Percentiles rank a stretch among this genome's conserved stretches.
phyloP scores from a whole-genome alignment of 2,113 vertebrate genomes.

The Irena cyanogastra region DNA sequence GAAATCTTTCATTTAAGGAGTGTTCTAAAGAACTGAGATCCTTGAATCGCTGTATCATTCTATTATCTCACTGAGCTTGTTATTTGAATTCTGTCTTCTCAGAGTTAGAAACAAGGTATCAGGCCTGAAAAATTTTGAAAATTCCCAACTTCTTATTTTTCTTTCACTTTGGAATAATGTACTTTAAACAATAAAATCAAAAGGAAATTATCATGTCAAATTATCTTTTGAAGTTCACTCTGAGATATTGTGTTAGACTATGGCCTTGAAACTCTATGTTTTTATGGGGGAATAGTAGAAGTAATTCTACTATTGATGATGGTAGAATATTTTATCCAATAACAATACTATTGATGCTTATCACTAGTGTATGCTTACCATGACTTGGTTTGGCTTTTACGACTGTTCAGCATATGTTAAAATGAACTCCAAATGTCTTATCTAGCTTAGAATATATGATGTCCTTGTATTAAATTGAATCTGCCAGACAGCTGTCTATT shows the following conservation, averaged over 20 bases:
- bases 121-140: conserved; percentile 1
- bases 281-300: conserved; percentile 36
- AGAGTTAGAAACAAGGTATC: conserved; percentile 32
- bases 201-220: not conserved
- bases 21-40: conserved; percentile 16
- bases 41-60: not conserved
- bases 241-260: conserved; percentile 46
- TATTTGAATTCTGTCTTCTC: not conserved
- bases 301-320: not conserved
- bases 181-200: conserved; percentile 58
- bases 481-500: not conserved
- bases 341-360: conserved; percentile 32
- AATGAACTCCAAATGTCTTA: not conserved
- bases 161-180: conserved; percentile 29
- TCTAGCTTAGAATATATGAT: not conserved
- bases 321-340: conserved; percentile 47
- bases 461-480: not conserved
- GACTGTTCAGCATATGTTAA: not conserved
- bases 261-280: conserved; percentile 34
- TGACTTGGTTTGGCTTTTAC: not conserved
- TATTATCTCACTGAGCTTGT: not conserved
- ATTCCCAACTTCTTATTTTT: conserved; percentile 23
- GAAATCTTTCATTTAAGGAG: not conserved
- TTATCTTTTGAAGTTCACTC: conserved; percentile 1
- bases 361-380: not conserved